Evolutionary conservation across 64 coral and sea anemone genomes (phyloP).

Genomic region (Montipora capricornis): DNA sequence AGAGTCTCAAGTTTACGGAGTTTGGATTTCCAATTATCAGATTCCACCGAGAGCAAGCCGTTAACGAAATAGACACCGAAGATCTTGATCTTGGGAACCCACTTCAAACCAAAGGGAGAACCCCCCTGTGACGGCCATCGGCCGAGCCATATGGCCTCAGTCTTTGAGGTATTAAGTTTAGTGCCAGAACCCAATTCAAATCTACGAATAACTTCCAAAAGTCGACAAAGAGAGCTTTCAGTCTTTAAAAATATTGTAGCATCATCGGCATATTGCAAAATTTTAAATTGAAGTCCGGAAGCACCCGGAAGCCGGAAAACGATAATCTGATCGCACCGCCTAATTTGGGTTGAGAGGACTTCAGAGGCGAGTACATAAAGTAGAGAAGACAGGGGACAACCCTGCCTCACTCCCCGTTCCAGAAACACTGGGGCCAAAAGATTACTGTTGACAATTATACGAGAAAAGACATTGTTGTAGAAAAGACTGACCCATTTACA

Average conservation of each 20-base stretch:
- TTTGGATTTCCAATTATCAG: conserved; percentile 18
- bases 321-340: background rate
- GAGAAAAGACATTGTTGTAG: background rate
- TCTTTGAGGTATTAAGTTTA: background rate
- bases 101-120: background rate
- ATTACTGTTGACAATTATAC: background rate
- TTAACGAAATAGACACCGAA: conserved; percentile 24
- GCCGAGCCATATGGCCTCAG: conserved; percentile 40
- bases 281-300: background rate
- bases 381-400: conserved; percentile 20
- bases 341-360: background rate
- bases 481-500: background rate
- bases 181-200: conserved; percentile 7
- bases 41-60: background rate
- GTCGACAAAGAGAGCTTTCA: background rate
- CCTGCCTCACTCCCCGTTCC: background rate
- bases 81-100: conserved; percentile 12
- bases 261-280: conserved; percentile 54
- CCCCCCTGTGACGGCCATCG: background rate
- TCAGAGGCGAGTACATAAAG: conserved; percentile 23
- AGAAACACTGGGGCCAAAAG: background rate
- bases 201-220: background rate
- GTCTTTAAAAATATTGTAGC: background rate
- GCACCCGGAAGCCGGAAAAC: conserved; percentile 34
- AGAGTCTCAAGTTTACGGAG: background rate